Evolutionary conservation across 2,797 vertebrate genomes (phyloP).

Genomic region (Enteromius radiatus): DNA sequence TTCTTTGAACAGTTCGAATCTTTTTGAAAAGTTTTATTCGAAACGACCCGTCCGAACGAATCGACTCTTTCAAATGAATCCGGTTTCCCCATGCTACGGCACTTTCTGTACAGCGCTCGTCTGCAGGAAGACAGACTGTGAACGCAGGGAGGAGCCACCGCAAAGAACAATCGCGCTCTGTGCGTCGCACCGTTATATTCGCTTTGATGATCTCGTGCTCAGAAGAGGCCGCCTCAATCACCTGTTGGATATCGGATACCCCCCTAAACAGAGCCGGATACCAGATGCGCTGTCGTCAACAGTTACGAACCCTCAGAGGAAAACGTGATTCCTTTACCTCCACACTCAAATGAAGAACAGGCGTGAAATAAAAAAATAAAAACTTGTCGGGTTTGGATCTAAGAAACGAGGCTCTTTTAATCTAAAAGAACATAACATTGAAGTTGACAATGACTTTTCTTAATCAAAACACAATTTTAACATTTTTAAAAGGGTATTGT

Average conservation of each 20-base stretch:
- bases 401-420: not conserved
- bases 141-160: conserved; percentile 60
- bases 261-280: conserved; percentile 27
- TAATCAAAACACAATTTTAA: not conserved
- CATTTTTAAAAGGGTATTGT: not conserved
- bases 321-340: conserved; percentile 8
- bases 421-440: not conserved
- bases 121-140: conserved; percentile 62
- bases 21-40: not conserved
- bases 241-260: conserved; percentile 52
- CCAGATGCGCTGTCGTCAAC: conserved; percentile 37
- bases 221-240: conserved; percentile 37
- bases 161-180: conserved; percentile 36
- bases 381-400: not conserved
- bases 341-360: not conserved
- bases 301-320: not conserved
- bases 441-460: not conserved
- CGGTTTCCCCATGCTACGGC: not conserved
- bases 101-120: not conserved
- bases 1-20: not conserved
- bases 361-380: not conserved
- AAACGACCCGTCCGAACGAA: not conserved
- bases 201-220: conserved; percentile 22
- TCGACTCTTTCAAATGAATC: conserved; percentile 18
- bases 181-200: conserved; percentile 18